These are phyloP conservation scores for Apotomis betuletana DNA, from an alignment of 2,888 invertebrate genomes.

Conservation along the genomic window DNA sequence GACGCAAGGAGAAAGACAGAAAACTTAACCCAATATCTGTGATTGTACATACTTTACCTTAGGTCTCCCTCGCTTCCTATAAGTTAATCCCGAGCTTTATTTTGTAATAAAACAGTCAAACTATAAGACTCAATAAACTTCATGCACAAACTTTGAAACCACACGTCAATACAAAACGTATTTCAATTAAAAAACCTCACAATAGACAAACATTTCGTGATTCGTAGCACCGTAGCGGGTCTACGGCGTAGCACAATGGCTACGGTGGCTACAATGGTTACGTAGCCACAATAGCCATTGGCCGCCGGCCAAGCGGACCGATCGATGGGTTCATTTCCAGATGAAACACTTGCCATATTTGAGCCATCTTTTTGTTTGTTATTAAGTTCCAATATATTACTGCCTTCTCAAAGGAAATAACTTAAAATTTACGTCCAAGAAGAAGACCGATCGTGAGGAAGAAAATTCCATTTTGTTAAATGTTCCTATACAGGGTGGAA, in stretches of 20 bases:
- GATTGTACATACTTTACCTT: no score
- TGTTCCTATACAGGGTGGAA: no score
- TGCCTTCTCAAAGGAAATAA: no score
- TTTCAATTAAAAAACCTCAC: conserved; percentile 39
- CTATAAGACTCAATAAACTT: no score
- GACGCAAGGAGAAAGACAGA: no score
- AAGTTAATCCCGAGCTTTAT: no score
- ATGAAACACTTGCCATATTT: conserved; percentile 37
- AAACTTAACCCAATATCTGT: no score
- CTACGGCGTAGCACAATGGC: conserved; percentile 62
- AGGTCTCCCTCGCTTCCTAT: no score
- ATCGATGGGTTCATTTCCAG: conserved; percentile 46
- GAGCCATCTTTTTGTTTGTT: conserved; percentile 23
- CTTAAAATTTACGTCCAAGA: no score
- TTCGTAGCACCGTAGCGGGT: conserved; percentile 50
- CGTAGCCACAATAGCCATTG: conserved; percentile 47
- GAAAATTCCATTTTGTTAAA: no score
- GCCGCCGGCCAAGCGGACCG: conserved; percentile 49
- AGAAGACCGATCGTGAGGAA: no score
- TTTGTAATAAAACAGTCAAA: not conserved
- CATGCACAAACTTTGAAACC: not conserved
- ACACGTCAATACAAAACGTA: conserved; percentile 36
- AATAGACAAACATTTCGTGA: conserved; percentile 52
- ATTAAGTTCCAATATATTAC: not conserved
- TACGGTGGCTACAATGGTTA: conserved; percentile 48